Evolutionary conservation across 2,888 invertebrate genomes (phyloP).

Genomic region (Zygaena filipendulae): DNA sequence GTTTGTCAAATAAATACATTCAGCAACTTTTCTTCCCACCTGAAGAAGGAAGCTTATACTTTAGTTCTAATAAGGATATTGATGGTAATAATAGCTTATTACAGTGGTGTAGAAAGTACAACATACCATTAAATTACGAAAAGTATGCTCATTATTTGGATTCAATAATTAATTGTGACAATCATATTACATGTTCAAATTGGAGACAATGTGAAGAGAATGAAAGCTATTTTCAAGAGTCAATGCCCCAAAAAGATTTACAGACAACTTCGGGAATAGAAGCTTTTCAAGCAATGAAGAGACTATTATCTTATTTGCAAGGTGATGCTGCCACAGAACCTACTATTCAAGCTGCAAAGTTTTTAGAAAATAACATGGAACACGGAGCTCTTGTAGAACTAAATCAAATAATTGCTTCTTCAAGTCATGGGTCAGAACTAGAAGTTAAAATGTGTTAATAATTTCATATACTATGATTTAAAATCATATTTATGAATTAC

Average conservation of each 20-base stretch:
- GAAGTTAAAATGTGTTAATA: no score
- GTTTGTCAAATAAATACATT: slow-evolving; percentile 22
- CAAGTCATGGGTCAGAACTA: no score
- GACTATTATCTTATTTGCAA: slow-evolving; percentile 26
- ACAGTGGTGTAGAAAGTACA: slow-evolving; percentile 23
- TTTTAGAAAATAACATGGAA: slow-evolving; percentile 27
- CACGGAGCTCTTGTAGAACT: slow-evolving; percentile 26
- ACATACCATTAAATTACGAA: slow-evolving; percentile 21
- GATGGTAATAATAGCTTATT: slow-evolving; percentile 23
- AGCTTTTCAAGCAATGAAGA: slow-evolving; percentile 30
- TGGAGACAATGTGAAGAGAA: no score
- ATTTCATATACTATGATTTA: no score
- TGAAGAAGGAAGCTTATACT: slow-evolving; percentile 19
- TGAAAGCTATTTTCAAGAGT: slow-evolving; percentile 3
- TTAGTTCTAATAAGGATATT: slow-evolving; percentile 17
- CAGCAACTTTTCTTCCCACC: slow-evolving; percentile 21
- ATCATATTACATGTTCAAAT: slow-evolving; percentile 19
- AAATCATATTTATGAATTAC: no score
- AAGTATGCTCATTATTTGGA: slow-evolving; percentile 20
- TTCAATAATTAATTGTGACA: slow-evolving; percentile 25
- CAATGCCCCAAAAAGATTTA: slow-evolving; percentile 11
- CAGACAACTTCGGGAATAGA: slow-evolving; percentile 22
- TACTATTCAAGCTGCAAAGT: slow-evolving; percentile 24
- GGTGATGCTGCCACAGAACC: slow-evolving; percentile 21
- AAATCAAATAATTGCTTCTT: slow-evolving; percentile 20